Evolutionary conservation across 1,140 invertebrate genomes (phyloP), one percentile per base, ranked within the genome.

Genomic region (Pomacea maculata): DNA sequence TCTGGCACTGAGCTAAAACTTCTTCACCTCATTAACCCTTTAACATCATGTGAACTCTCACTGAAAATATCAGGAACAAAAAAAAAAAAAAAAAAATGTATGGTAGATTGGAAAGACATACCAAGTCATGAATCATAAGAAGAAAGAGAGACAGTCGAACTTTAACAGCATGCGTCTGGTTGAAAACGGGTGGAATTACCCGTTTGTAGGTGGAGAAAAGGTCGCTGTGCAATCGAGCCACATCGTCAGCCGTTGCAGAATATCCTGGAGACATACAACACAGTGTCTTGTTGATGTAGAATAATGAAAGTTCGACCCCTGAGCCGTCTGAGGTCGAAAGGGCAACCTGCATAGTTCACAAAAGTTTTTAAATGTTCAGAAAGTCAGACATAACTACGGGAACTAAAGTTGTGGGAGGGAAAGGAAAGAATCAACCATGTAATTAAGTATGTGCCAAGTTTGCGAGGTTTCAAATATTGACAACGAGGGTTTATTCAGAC

Each of bases 101-200:
- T 15, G 21, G 54, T 14, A 77, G 63, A 29, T 3, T 25, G 7
- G 5, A 21, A 61, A 29, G 63, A 83, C 84, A 80, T 78, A 87
- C 86, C 84, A 86, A 71, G 63, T 87, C 86, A 75, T 86, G 85
- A 55, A 87, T 87, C 86, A 87, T 87, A 12, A 87, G 83, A 57
- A 87, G 84, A 65, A 86, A 86, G 29, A 86, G 80, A 3, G 85
- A 86, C 34, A 87, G 81, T 19, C 82, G 83, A 34, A 87, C 83
- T 34, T 78, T 74, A 9, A 86, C 81, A 0, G 84, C 83, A 34
- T 86, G 80, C 10, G 81, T 78, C 75, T 87, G 86, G 61, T 87
- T 84, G 64, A 78, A 79, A 6, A 87, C 86, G 29, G 86, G 86
- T 19, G 85, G 81, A 64, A 87, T 84, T 52, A 82, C 83, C 52